Conservation (phyloP, 2,113 vertebrate species). For the Pontoporia blainvillei region DNA sequence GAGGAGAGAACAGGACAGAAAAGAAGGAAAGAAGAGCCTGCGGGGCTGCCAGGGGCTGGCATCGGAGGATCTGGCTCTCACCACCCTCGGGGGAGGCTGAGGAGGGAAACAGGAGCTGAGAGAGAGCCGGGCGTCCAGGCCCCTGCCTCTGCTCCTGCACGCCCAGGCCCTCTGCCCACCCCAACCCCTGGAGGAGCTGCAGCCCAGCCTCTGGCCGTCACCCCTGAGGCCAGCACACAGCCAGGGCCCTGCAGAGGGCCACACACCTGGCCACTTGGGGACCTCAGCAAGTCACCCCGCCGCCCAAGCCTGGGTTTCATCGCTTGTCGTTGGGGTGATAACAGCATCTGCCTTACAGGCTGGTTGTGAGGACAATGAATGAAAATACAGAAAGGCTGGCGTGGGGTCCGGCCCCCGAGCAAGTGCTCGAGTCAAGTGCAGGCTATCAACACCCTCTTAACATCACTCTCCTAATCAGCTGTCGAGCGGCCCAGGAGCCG, state of each 20-base stretch:
- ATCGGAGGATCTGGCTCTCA: rapidly evolving
- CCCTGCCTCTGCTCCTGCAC: neutral
- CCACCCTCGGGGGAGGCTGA: no score
- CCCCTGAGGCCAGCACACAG: neutral
- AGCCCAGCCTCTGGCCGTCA: neutral
- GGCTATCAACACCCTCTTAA: neutral
- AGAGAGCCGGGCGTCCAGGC: rapidly evolving
- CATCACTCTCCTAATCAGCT: rapidly evolving
- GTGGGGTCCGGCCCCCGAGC: rapidly evolving
- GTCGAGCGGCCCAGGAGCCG: rapidly evolving
- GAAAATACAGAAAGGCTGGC: neutral
- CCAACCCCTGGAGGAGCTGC: no score
- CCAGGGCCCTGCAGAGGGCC: neutral
- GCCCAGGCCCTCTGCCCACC: neutral
- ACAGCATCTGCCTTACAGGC: no score
- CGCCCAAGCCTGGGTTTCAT: neutral
- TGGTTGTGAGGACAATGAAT: neutral
- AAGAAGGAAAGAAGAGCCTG: neutral
- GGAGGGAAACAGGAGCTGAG: neutral
- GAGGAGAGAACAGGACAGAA: no score
- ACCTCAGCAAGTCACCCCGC: neutral
- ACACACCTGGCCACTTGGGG: no score
- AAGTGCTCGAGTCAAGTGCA: rapidly evolving
- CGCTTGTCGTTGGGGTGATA: rapidly evolving
- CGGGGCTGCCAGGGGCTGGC: rapidly evolving